Base-by-base conservation (phyloP, 2,797 vertebrate species). In the Rhynchonycteris naso region DNA sequence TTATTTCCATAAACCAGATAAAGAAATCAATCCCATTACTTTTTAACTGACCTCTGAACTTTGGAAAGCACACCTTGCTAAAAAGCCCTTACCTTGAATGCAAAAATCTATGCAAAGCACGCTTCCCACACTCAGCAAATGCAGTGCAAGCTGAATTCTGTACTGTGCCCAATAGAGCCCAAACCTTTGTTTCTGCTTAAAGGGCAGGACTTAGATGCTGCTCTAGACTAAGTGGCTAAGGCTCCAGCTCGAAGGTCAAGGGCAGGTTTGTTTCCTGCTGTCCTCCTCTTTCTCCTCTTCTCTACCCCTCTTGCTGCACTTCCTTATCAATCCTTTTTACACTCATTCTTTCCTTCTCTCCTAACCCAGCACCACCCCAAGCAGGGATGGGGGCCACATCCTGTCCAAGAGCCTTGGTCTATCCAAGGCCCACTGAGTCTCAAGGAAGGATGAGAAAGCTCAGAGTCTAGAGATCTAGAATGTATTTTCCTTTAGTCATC, bases 261-360 rank as follows among this genome's bases (percentile, higher is more conserved):
- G 19, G 47, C 2, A 38, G 43, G n/a, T 78, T 82, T 76, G 24
- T 21, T 95, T 93, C 86, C 75, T 18, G 54, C 43, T 84, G 56
- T 47, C 11, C 78, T 84, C 95, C 50, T 84, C 74, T 75, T 28
- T 94, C 92, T 95, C 81, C 68, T 88, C 68, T 89, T 89, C 84
- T 1, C 0, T 63, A 43, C 26, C 75, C 94, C 71, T 79, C 68
- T 59, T 38, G 69, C 59, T 35, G 13, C 21, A 58, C 66, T 80
- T 72, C 12, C 7, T 56, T 86, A 59, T 71, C 30, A 69, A 76
- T 88, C 75, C 92, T 93, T 83, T 88, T 88, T 68, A 65, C 59
- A 69, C n/a, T 56, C 71, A 10, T 14, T 63, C 10, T 50, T 79
- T 69, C 87, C 82, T 93, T 71, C 58, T 61, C 76, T 89, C 74